These are phyloP conservation scores for Biston betularia DNA, from an alignment of 2,888 invertebrate species.

Conservation along the genomic window DNA sequence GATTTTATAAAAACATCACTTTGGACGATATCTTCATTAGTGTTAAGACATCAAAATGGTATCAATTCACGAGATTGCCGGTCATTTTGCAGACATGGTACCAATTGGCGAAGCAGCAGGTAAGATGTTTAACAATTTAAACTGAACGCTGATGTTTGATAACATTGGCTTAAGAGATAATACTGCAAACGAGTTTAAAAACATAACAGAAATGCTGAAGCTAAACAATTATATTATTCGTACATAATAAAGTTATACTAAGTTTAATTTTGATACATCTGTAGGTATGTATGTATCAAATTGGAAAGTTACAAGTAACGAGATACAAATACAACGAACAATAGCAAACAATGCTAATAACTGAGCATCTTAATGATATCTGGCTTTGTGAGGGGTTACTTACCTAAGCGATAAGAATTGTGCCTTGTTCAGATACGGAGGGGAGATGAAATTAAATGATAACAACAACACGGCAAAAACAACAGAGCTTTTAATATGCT, in stretches of 20 bases:
- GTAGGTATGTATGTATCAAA: conserved; percentile 6
- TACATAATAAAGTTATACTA: no score
- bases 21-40: conserved; percentile 97
- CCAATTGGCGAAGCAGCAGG: conserved; percentile 96
- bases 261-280: no score
- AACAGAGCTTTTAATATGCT: conserved; percentile 10
- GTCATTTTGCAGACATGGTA: conserved; percentile 98
- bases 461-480: conserved; percentile 28
- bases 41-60: conserved; percentile 97
- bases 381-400: conserved; percentile 33
- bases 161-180: conserved; percentile 19
- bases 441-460: conserved; percentile 39
- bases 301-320: conserved; percentile 30
- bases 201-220: conserved; percentile 23
- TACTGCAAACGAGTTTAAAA: conserved; percentile 10
- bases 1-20: conserved; percentile 86
- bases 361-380: conserved; percentile 34
- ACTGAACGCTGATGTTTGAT: conserved; percentile 22
- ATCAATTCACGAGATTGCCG: conserved; percentile 93
- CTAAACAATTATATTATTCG: conserved; percentile 19
- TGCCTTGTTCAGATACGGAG: conserved; percentile 23
- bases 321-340: conserved; percentile 36
- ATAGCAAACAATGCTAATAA: conserved; percentile 25
- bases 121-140: conserved; percentile 68
- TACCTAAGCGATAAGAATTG: conserved; percentile 29